Evolutionary conservation across 35 echinoderm and acorn worm species (phyloP).

Genomic region (Stichopus chloronotus): DNA sequence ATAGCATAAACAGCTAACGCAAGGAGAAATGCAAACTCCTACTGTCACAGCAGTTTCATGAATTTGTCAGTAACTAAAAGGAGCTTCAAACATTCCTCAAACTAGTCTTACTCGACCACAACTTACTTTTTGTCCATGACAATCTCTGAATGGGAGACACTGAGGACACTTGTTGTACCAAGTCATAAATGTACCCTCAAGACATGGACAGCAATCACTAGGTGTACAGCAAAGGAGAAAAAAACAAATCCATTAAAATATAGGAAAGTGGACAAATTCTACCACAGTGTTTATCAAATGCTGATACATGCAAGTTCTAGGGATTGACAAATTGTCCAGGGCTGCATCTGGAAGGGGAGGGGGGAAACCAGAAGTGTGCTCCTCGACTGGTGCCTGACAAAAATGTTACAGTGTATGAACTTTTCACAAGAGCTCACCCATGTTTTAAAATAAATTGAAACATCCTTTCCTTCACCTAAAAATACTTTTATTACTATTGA

Average conservation of each 20-base stretch:
- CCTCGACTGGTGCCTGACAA: neutral
- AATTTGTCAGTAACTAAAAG: neutral
- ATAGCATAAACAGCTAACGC: neutral
- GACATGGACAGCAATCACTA: neutral
- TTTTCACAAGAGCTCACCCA: neutral
- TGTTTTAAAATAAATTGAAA: neutral
- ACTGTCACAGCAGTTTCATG: neutral
- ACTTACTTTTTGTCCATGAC: neutral
- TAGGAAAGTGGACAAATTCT: neutral
- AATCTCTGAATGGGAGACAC: neutral
- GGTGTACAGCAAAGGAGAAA: neutral
- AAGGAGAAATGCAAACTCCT: neutral
- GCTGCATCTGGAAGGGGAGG: neutral
- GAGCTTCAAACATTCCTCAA: no score
- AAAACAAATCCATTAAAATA: neutral
- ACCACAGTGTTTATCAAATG: neutral
- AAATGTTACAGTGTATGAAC: neutral
- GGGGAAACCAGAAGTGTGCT: neutral
- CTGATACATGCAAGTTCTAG: neutral
- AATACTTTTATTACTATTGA: no score
- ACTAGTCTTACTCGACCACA: neutral
- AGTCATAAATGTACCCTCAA: neutral
- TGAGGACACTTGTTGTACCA: neutral
- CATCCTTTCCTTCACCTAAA: no score
- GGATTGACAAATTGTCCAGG: neutral